These are phyloP conservation scores for Tetragnatha versicolor DNA, from an alignment of 1,140 invertebrate species.

Conservation along the genomic window DNA sequence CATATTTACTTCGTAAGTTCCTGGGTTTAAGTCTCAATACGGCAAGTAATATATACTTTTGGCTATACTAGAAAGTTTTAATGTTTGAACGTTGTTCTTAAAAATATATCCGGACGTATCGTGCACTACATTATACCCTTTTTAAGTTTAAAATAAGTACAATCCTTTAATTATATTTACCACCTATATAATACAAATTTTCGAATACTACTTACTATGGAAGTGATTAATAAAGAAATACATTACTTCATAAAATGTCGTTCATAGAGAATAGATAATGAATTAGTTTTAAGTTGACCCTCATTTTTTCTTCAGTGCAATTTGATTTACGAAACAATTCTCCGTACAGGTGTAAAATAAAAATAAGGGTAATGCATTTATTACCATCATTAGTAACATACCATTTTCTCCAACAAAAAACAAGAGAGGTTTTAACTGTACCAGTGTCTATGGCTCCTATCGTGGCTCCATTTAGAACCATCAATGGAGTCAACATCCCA, in stretches of 20 bases:
- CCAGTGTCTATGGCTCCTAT: not conserved
- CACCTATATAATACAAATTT: no score
- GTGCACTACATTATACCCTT: no score
- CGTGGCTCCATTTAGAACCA: not conserved
- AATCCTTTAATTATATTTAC: no score
- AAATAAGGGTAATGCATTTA: not conserved
- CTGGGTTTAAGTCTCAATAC: not conserved
- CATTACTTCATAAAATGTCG: not conserved
- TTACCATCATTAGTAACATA: not conserved
- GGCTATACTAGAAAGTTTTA: not conserved
- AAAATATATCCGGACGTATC: no score
- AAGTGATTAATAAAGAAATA: no score
- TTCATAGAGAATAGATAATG: not conserved
- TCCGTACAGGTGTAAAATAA: not conserved
- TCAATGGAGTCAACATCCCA: not conserved
- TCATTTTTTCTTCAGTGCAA: not conserved
- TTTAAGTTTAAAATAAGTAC: no score
- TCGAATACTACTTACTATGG: no score
- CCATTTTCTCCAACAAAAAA: not conserved
- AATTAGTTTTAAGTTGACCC: not conserved
- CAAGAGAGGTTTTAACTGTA: not conserved
- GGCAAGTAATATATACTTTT: not conserved
- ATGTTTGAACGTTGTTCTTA: not conserved
- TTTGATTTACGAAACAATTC: not conserved
- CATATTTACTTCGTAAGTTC: not conserved